A percentile compares a stretch with the other conserved stretches of the same genome.
phyloP scores from a whole-genome alignment of 2,113 vertebrate genomes.

The Trematocara nigrifrons region DNA sequence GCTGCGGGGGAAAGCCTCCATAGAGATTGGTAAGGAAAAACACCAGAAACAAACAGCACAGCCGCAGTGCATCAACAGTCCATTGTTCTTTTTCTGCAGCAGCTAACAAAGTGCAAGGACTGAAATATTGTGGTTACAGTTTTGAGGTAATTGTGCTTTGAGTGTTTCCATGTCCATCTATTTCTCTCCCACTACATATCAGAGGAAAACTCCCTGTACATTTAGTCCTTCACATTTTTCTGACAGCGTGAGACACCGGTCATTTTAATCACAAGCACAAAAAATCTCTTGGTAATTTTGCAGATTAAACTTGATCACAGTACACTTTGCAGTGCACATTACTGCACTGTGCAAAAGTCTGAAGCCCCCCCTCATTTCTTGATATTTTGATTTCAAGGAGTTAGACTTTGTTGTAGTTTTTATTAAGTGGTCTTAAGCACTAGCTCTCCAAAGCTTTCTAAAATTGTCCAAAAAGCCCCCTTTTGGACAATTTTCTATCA shows the following conservation, averaged over 20 bases:
- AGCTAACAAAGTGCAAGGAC: background rate
- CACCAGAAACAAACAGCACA: background rate
- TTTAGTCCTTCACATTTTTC: background rate
- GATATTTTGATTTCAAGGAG: background rate
- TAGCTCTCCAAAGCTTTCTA: background rate
- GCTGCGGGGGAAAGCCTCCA: conserved; percentile 92
- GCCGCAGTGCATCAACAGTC: background rate
- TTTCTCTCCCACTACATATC: background rate
- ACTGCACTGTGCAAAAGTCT: background rate
- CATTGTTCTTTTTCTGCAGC: background rate
- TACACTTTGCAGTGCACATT: background rate
- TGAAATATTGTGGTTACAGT: background rate
- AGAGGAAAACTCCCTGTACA: no score
- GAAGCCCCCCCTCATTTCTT: background rate
- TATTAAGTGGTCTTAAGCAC: background rate
- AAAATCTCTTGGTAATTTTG: background rate
- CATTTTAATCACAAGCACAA: background rate
- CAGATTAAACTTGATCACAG: background rate
- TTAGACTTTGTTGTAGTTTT: background rate
- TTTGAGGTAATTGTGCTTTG: background rate
- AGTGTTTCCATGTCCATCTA: background rate
- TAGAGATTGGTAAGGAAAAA: conserved; percentile 85
- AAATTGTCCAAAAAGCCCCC: background rate
- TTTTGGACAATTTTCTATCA: background rate
- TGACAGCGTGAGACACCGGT: background rate